Evolutionary conservation across 2,888 invertebrate species (phyloP).

Genomic region (Heteromyza rotundicornis): DNA sequence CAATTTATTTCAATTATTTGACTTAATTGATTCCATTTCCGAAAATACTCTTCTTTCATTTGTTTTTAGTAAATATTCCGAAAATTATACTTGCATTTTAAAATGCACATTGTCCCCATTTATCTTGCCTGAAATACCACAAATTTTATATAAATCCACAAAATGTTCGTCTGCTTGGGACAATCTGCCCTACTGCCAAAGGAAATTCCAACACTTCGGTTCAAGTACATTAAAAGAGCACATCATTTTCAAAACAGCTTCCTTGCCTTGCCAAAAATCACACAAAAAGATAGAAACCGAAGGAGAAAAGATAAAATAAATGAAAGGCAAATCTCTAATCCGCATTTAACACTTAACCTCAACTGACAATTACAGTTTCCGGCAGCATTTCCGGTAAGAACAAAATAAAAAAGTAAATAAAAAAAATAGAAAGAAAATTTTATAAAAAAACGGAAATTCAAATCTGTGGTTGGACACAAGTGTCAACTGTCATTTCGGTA

Average conservation of each 20-base stretch:
- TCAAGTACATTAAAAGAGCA: not conserved
- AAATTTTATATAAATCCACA: not conserved
- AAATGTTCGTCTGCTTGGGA: not conserved
- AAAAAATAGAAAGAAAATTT: slow-evolving; percentile 13
- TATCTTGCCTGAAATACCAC: no score
- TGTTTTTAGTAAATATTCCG: no score
- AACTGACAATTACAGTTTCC: slow-evolving; percentile 3
- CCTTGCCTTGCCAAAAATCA: not conserved
- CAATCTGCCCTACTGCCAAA: not conserved
- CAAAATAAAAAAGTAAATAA: slow-evolving; percentile 18
- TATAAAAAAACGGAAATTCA: slow-evolving; percentile 23
- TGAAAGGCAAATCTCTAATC: not conserved
- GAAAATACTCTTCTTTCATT: no score
- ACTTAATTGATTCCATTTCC: no score
- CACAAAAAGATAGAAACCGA: no score
- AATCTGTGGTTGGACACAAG: slow-evolving; percentile 52
- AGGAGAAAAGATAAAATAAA: no score
- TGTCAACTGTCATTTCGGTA: slow-evolving; percentile 51
- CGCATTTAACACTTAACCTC: slow-evolving; percentile 1
- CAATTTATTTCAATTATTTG: no score
- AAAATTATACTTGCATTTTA: no score
- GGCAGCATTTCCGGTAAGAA: not conserved
- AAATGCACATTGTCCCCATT: no score
- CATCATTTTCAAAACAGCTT: not conserved
- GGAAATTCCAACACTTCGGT: not conserved